Evolutionary conservation across 1,140 invertebrate genomes (phyloP), one percentile per base, ranked within the genome.

Genomic region (Coboldia fuscipes): DNA sequence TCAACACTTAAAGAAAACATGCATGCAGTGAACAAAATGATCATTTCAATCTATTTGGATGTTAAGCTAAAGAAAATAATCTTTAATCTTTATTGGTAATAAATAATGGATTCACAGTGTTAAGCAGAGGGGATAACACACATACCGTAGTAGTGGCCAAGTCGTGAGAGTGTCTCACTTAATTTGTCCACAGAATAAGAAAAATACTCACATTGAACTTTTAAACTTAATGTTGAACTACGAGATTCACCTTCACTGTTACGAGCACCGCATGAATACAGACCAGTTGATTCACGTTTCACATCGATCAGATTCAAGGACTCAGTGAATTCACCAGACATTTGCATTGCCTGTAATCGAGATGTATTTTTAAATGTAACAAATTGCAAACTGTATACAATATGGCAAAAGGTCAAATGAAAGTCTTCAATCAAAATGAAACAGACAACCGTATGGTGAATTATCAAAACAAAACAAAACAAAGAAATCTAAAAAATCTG

Each of bases 201-300:
- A 30, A 14, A 24, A 18, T 36, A 70, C 70, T 72, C 58, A 75
- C 72, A 74, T 48, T 74, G 64, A 43, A 76, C 61, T 45, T 58
- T 62, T 17, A 76, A 54, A 30, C 57, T 61, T 35, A 72, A 47
- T 3, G 69, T 67, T 23, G 65, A 58, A 44, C 72, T 75, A 36
- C 66, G 54, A 2, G 66, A 65, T 45, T 68, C 68, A 7, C 75
- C 75, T 43, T 78, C 72, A 3, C 62, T 57, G 45, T 79, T 79
- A 35, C 58, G 60, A 1, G 74, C 75, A 17, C 65, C 51, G 43
- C 76, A 80, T 12, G 67, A 62, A 45, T 78, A 80, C 17, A 68
- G 61, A 2, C 73, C 71, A 0, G 59, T 57, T 38, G 68, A 57
- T 12, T 48, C 48, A 17, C 61, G 46, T 34, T 50, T 48, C 32